Percentiles rank a stretch among this genome's conserved stretches.
These are phyloP conservation scores for Pristiophorus japonicus DNA, from an alignment of 2,113 vertebrate genomes.

Conservation along the genomic window DNA sequence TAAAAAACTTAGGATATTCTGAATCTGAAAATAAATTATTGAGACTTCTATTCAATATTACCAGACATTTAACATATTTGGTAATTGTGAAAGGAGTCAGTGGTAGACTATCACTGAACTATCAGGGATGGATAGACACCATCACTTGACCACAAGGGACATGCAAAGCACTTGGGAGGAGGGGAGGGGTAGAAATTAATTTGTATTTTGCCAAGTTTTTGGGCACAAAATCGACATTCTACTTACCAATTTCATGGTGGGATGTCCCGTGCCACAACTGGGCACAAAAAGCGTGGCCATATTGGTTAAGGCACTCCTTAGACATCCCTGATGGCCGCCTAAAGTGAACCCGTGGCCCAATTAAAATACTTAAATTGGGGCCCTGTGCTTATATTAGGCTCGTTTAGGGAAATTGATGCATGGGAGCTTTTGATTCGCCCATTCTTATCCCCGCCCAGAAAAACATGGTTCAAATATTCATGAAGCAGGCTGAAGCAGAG, in stretches of 20 bases:
- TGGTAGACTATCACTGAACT: too few species aligned
- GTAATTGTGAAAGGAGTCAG: neutral
- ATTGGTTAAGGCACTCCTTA: neutral
- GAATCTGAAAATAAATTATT: neutral
- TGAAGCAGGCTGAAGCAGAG: neutral
- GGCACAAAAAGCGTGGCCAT: neutral
- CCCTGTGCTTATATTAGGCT: neutral
- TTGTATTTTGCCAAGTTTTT: neutral
- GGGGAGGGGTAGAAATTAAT: neutral
- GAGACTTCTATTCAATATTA: neutral
- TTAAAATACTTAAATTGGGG: too few species aligned
- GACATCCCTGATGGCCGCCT: neutral
- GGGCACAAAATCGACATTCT: neutral
- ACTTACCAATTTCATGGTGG: neutral
- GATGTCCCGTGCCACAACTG: neutral
- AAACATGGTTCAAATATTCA: neutral
- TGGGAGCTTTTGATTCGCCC: neutral
- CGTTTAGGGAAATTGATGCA: neutral
- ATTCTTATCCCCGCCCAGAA: neutral
- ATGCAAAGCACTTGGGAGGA: neutral
- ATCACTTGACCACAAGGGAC: neutral
- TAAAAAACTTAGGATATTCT: neutral
- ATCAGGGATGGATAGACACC: neutral
- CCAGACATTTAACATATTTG: neutral
- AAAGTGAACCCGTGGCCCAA: neutral